phyloP scores from a whole-genome alignment of 2,113 vertebrate genomes.

The Glaucidium brasilianum region DNA sequence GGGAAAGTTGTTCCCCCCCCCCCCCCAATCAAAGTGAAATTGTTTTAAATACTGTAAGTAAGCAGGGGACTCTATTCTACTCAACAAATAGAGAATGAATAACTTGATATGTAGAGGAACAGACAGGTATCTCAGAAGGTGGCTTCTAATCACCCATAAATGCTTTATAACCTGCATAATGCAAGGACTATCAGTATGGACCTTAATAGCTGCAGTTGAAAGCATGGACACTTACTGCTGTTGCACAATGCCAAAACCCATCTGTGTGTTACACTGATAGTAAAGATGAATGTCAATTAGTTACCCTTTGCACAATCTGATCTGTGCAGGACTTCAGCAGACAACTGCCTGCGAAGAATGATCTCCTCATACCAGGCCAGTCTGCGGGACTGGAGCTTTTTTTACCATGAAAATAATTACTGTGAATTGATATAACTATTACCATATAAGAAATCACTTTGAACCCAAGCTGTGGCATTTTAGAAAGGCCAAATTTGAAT shows the following conservation, averaged over 20 bases:
- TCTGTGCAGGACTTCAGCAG: not conserved
- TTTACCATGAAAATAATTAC: not conserved
- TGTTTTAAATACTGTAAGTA: not conserved
- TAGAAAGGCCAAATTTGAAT: slow-evolving; percentile 11
- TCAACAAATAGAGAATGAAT: not conserved
- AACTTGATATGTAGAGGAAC: not conserved
- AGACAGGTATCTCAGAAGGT: not conserved
- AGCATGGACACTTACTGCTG: not conserved
- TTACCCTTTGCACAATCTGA: not conserved
- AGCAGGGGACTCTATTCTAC: not conserved
- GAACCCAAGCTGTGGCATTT: slow-evolving; percentile 6
- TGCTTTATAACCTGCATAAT: not conserved
- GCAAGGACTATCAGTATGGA: not conserved
- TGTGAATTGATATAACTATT: not conserved
- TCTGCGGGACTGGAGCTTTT: not conserved
- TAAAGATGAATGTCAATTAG: not conserved
- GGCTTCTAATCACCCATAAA: not conserved
- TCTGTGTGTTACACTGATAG: not conserved
- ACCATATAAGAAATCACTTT: not conserved
- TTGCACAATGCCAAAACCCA: not conserved
- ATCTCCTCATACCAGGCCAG: not conserved
- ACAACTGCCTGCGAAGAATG: not conserved
- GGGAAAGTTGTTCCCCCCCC: not conserved
- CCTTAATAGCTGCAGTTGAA: not conserved
- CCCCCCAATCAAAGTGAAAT: not conserved